Evolutionary conservation across 1,140 invertebrate genomes (phyloP), one percentile per base, ranked within the genome.

Genomic region (Drosophila novamexicana): DNA sequence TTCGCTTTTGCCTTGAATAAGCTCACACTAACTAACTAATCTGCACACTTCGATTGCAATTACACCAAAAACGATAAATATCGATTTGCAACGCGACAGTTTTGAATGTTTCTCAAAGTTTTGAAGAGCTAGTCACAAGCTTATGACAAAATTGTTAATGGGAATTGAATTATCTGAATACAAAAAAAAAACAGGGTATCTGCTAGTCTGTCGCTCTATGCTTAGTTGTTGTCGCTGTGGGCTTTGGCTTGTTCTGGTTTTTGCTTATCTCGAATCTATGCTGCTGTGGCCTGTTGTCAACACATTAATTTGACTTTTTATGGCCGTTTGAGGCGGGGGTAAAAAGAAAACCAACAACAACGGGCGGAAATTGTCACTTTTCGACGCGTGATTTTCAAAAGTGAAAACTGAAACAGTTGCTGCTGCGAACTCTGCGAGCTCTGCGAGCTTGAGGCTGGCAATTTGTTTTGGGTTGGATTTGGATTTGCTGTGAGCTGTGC

Each of bases 271-370:
- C 18, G 1, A 18, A 18, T 18, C 22, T 22, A n/a, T 22, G 42
- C 53, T 75, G 47, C 12, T 37, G 34, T 49, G 10, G 14, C 37
- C 64, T 75, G 75, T 67, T 75, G 75, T 75, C 80, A 75, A 72
- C 83, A 80, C 90, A 91, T 91, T 89, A 91, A 91, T 91, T 89
- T 82, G 89, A 75, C 69, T 82, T 89, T 91, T 91, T 91, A 91
- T 91, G 88, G 83, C 70, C 76, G 88, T 78, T 49, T 49, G 18
- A 12, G 47, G 62, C 68, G 22, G 22, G 22, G 22, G 16, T 54
- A 59, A 52, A 18, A 14, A 47, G 54, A 18, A 22, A 22, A 22
- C 1, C 1, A 56, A 16, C 29, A 44, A 32, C 54, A 74, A 40
- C 42, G 22, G 56, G 74, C 81, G 81, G 81, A 85, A 86, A 81